A percentile compares a stretch with the other conserved stretches of the same genome.
phyloP scores from a whole-genome alignment of 2,797 vertebrate species.

The Moxostoma hubbsi region DNA sequence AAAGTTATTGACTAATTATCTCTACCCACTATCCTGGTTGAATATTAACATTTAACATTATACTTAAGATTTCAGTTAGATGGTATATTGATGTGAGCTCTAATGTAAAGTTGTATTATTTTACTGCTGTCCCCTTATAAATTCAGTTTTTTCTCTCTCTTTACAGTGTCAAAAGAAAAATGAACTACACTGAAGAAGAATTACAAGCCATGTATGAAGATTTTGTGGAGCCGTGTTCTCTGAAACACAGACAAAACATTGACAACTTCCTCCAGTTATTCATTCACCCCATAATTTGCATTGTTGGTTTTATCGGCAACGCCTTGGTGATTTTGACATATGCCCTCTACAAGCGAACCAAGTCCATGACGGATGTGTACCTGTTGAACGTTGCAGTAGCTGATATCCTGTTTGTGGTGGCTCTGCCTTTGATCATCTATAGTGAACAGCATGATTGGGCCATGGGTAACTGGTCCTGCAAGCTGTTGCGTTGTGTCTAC shows the following conservation, averaged over 20 bases:
- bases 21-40: not conserved
- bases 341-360: slow-evolving; percentile 83
- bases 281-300: slow-evolving; percentile 81
- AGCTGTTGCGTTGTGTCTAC: slow-evolving; percentile 84
- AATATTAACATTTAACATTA: not conserved
- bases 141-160: not conserved
- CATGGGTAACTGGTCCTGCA: slow-evolving; percentile 81
- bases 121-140: not conserved
- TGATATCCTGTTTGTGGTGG: slow-evolving; percentile 87
- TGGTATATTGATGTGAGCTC: not conserved
- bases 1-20: not conserved
- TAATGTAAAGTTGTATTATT: not conserved
- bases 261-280: slow-evolving; percentile 61
- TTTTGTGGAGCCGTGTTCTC: not conserved
- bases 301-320: slow-evolving; percentile 87
- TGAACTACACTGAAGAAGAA: not conserved
- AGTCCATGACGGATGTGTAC: slow-evolving; percentile 91
- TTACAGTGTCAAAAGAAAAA: not conserved
- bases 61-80: not conserved
- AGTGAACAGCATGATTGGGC: slow-evolving; percentile 81
- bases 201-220: not conserved
- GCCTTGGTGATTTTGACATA: slow-evolving; percentile 87
- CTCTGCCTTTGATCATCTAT: slow-evolving; percentile 82
- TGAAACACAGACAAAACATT: not conserved
- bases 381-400: slow-evolving; percentile 90